These are phyloP conservation scores for Itoplectis maculator DNA, from an alignment of 2,888 invertebrate species.

Conservation along the genomic window DNA sequence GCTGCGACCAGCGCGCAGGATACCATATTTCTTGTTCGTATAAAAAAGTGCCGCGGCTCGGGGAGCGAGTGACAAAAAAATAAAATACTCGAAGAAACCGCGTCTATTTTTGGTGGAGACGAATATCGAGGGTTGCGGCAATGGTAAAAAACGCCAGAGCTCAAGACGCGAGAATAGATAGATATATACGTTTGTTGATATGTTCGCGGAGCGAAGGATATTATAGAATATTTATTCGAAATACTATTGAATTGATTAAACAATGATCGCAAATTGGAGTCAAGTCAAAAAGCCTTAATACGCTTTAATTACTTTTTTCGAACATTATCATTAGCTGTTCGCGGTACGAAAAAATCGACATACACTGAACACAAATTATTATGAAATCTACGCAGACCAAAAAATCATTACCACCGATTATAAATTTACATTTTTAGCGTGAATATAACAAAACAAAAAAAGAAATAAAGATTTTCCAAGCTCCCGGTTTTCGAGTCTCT, in stretches of 20 bases:
- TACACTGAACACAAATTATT: slow-evolving; percentile 2
- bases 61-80: slow-evolving; percentile 31
- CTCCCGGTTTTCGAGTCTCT: neutral
- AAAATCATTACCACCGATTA: no score
- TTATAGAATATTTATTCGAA: no score
- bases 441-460: no score
- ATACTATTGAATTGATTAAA: neutral
- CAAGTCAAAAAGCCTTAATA: neutral
- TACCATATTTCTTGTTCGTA: slow-evolving; percentile 73
- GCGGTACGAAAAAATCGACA: neutral
- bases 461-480: slow-evolving; percentile 2
- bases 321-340: no score
- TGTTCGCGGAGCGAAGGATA: neutral
- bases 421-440: neutral
- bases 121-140: slow-evolving; percentile 33
- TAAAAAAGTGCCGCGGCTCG: slow-evolving; percentile 57
- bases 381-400: neutral
- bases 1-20: slow-evolving; percentile 67
- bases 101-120: slow-evolving; percentile 55
- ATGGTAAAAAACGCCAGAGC: neutral
- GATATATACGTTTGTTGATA: neutral
- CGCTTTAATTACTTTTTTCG: neutral
- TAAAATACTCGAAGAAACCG: slow-evolving; percentile 26
- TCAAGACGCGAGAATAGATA: neutral
- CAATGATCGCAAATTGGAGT: neutral